Conservation (phyloP, 2,888 invertebrate genomes). For the Tachystola acroxantha region DNA sequence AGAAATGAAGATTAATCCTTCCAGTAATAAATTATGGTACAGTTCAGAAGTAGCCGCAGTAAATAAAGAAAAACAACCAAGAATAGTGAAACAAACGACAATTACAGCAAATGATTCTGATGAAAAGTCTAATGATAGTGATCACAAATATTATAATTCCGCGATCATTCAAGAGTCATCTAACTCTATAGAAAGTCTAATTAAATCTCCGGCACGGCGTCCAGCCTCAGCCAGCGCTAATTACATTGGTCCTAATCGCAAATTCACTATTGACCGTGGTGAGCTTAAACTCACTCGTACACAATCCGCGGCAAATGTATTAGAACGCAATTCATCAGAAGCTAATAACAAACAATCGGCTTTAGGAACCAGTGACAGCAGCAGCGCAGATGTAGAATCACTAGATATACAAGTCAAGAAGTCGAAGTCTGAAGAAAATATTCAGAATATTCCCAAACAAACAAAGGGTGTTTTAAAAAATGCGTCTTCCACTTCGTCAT, state of each 20-base stretch:
- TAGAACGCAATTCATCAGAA: no score
- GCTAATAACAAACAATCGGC: constrained; percentile 9
- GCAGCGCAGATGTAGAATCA: constrained; percentile 45
- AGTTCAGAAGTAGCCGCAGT: constrained; percentile 4
- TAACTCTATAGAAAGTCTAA: constrained; percentile 48
- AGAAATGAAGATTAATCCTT: not conserved
- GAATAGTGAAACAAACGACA: constrained; percentile 9
- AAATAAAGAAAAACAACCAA: constrained; percentile 13
- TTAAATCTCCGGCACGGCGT: constrained; percentile 56
- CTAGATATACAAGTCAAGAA: constrained; percentile 36
- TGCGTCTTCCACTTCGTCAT: constrained; percentile 70
- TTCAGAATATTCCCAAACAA: constrained; percentile 35
- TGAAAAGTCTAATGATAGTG: constrained; percentile 32
- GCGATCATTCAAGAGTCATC: constrained; percentile 29
- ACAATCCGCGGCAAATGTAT: constrained; percentile 42
- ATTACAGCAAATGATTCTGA: constrained; percentile 23
- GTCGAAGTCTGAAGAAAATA: constrained; percentile 39
- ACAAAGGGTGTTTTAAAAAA: constrained; percentile 80
- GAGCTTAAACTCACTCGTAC: constrained; percentile 29
- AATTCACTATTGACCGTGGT: constrained; percentile 29
- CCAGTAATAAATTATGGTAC: constrained; percentile 5
- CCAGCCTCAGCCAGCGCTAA: constrained; percentile 44
- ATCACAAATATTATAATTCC: constrained; percentile 33
- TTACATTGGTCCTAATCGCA: constrained; percentile 27
- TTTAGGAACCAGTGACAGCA: constrained; percentile 24